Base-by-base conservation (phyloP, 2,888 invertebrate genomes). In the Pasiphila rectangulata region DNA sequence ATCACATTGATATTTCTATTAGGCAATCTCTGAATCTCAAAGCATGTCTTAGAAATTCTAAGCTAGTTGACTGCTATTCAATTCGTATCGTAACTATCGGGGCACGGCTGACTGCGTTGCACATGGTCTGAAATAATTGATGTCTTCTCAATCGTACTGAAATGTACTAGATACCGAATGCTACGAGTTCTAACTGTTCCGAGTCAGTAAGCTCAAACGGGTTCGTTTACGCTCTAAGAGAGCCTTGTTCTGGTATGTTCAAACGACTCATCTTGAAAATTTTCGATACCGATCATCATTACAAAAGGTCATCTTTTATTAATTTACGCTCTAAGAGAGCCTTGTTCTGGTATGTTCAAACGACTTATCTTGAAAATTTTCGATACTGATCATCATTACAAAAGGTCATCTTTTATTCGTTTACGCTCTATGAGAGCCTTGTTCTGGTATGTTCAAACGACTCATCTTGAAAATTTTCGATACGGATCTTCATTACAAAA, bases 51-150 rank as follows among this genome's bases (percentile, higher is more conserved):
- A 57, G 57, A 54, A 66, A 68, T 64, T 71, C 64, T 63, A 64
- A 64, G 65, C 63, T 59, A 68, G 56, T 62, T 63, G 57, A 59
- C 60, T 64, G 57, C 61, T 54, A 63, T 67, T 66, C 51, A 57
- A 61, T 63, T 46, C 54, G 59, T 43, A 59, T 53, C 46, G 52
- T 52, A 59, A 51, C 59, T 51, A 53, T 43, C 44, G 55, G 45
- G 50, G 47, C 40, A 56, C 45, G 59, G 55, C 46, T 54, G 63
- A 54, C 60, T 65, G 61, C 59, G 51, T 57, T 56, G 60, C 59
- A 60, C 61, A 53, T 64, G 62, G 56, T 63, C 41, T 57, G 61
- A 69, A 73, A 75, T 77, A 75, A 77, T 75, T 74, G 69, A 75
- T 75, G 69, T 64, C 64, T 64, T 64, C 67, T 67, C 63, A 60